Base-by-base conservation (phyloP, 2,888 invertebrate species). In the Sinopyrophorus schimmeli region DNA sequence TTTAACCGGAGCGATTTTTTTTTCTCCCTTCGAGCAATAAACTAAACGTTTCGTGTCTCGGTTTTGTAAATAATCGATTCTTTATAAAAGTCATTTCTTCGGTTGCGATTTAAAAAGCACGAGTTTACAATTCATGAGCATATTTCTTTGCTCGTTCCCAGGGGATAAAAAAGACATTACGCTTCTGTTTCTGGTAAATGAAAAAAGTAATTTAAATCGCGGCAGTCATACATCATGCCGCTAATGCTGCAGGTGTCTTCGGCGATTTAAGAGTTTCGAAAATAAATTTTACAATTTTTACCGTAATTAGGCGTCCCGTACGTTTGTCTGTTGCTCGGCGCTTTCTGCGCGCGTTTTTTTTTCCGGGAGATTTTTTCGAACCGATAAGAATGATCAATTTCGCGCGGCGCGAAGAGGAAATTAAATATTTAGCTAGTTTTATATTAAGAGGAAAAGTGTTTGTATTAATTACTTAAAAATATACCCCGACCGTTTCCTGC, bases 141-240 rank as follows among this genome's bases (percentile, higher is more conserved):
- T 60, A 59, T 56, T 59, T 57, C 57, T 56, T 54, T 54, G 54
- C 53, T 46, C 54, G 47, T 65, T 64, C 67, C 65, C 55, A 43
- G 20, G 67, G 68, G 71, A 69, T 70, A 70, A 70, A 71, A 70
- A 69, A 67, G 68, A 68, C 70, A 69, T 69, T 70, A 71, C 65
- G 67, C 64, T 63, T 64, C 64, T 66, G 66, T 59, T 60, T 54
- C 53, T 42, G 31, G 42, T 60, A 60, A 64, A 62, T 61, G 66
- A 68, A 70, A 68, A 69, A 68, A 66, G 66, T 65, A 67, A 67
- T 68, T 67, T 67, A 61, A 65, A 65, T 62, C 65, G 58, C 61
- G 50, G 59, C 50, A 57, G 56, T 57, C 57, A 62, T 67, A 66
- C 65, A 67, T 67, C 67, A 67, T 57, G 26, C 44, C 35, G 44